Evolutionary conservation across 2,797 vertebrate species (phyloP).

Genomic region (Manis crassicaudata): DNA sequence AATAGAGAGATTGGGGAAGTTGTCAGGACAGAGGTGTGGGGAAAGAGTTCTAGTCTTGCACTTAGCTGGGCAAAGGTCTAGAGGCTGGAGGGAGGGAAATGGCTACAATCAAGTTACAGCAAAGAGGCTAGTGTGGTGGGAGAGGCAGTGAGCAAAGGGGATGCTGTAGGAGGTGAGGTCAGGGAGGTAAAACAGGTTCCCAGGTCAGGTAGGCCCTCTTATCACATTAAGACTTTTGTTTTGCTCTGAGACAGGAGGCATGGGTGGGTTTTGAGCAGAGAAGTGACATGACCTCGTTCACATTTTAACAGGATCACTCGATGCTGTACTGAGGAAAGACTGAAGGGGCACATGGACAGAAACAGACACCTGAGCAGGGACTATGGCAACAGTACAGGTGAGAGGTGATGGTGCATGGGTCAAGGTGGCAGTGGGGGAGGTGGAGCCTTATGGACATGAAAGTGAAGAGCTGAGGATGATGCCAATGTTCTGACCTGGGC

Average conservation of each 20-base stretch:
- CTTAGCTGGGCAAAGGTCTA: conserved; percentile 20
- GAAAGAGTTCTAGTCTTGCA: neutral
- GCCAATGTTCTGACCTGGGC: neutral
- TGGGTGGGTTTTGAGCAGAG: neutral
- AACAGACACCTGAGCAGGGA: neutral
- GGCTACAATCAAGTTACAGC: neutral
- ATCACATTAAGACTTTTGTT: neutral
- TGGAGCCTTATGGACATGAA: neutral
- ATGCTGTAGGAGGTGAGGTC: neutral
- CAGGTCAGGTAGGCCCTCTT: neutral
- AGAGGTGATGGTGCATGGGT: neutral
- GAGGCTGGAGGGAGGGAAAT: neutral
- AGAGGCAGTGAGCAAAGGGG: neutral
- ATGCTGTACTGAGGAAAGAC: neutral
- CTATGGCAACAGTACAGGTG: neutral
- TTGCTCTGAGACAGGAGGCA: neutral
- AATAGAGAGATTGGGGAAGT: neutral
- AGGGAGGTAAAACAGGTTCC: neutral
- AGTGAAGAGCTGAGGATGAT: neutral
- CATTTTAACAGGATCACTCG: neutral
- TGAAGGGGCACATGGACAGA: neutral
- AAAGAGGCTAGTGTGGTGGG: neutral
- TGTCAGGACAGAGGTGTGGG: neutral
- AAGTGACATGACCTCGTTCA: neutral
- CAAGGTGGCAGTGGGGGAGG: neutral